Evolutionary conservation across 2,797 vertebrate species (phyloP).

Genomic region (Sebastolobus altivelis): DNA sequence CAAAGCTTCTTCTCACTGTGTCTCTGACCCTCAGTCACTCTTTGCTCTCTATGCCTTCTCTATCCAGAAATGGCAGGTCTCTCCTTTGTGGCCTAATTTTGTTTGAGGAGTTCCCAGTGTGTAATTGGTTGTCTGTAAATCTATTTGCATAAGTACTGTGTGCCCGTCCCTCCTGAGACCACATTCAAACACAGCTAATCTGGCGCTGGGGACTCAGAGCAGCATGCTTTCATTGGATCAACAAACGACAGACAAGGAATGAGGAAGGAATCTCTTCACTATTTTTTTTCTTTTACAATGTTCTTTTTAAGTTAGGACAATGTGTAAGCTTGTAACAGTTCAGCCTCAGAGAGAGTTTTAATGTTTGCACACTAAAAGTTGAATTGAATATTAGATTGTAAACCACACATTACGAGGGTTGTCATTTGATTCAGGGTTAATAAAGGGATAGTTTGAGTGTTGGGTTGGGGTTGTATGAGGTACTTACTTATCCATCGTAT

Average conservation of each 20-base stretch:
- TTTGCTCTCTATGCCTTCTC: conserved; percentile 18
- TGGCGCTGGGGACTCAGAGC: conserved; percentile 47
- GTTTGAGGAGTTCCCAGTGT: conserved; percentile 64
- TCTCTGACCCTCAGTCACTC: conserved; percentile 2
- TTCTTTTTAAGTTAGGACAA: conserved; percentile 28
- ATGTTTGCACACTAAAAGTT: neutral
- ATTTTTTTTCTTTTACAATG: neutral
- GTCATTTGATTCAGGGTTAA: neutral
- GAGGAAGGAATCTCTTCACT: conserved; percentile 12
- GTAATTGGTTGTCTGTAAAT: conserved; percentile 75
- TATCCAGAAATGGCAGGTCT: conserved; percentile 36
- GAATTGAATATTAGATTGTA: conserved; percentile 12
- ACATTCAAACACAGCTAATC: conserved; percentile 70
- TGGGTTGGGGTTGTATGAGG: too few relatives aligned
- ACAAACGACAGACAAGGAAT: conserved; percentile 37
- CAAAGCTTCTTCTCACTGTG: conserved; percentile 2
- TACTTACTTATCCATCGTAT: too few relatives aligned
- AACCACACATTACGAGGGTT: neutral
- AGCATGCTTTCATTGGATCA: conserved; percentile 50
- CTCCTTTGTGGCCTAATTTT: conserved; percentile 35
- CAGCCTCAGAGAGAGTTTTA: neutral
- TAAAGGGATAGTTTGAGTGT: too few relatives aligned
- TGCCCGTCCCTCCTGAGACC: conserved; percentile 63
- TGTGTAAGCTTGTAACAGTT: neutral
- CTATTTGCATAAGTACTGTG: conserved; percentile 71